These are phyloP conservation scores for Oryzias dopingdopingensis DNA, from an alignment of 2,797 vertebrate genomes.

Conservation along the genomic window DNA sequence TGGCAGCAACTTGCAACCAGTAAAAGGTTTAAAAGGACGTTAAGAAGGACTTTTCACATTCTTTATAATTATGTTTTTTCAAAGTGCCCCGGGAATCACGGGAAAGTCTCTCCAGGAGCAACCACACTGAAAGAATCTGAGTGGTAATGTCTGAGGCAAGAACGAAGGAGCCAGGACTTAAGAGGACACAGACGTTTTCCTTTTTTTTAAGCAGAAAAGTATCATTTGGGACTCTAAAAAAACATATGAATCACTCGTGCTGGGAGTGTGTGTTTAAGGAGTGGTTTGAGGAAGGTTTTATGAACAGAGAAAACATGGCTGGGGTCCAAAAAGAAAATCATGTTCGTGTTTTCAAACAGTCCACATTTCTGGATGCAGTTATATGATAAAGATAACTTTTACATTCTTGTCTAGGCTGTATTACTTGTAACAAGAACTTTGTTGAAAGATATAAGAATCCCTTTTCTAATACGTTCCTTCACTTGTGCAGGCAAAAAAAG, in stretches of 20 bases:
- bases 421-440: too few species aligned
- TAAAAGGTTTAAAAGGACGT: slow-evolving; percentile 43
- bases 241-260: slow-evolving; percentile 5
- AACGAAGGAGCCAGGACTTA: slow-evolving; percentile 8
- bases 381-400: too few species aligned
- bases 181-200: not conserved
- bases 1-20: slow-evolving; percentile 41
- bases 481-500: too few species aligned
- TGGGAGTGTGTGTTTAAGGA: slow-evolving; percentile 19
- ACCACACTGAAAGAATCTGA: slow-evolving; percentile 21
- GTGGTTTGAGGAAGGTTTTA: slow-evolving; percentile 33
- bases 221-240: slow-evolving; percentile 40
- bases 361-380: too few species aligned
- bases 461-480: too few species aligned
- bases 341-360: too few species aligned
- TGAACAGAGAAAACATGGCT: slow-evolving; percentile 6
- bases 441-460: too few species aligned
- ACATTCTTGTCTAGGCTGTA: too few species aligned
- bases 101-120: slow-evolving; percentile 52
- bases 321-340: too few species aligned
- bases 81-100: slow-evolving; percentile 53
- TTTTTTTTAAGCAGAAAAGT: slow-evolving; percentile 1
- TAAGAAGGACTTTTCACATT: slow-evolving; percentile 42
- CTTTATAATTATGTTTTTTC: slow-evolving; percentile 59
- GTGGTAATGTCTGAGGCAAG: slow-evolving; percentile 7